These are phyloP conservation scores for Threskiornis aethiopicus DNA, from an alignment of 2,797 vertebrate species.

Conservation along the genomic window DNA sequence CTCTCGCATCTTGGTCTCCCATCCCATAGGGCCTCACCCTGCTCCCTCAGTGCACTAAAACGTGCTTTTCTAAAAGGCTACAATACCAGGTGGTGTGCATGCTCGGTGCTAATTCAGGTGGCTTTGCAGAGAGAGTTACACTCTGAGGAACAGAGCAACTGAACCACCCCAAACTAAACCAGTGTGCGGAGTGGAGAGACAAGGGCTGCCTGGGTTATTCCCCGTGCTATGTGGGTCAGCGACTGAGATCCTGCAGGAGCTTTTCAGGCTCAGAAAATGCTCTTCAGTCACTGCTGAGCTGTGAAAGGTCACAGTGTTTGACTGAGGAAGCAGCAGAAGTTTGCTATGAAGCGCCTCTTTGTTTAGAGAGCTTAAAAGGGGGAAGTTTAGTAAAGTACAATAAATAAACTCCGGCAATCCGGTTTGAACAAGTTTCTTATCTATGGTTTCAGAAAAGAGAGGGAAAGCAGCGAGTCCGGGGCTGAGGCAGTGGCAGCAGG, in stretches of 20 bases:
- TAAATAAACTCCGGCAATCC: not conserved
- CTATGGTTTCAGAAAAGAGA: not conserved
- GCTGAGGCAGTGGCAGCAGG: not conserved
- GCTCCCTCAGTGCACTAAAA: not conserved
- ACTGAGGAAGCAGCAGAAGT: not conserved
- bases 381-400: not conserved
- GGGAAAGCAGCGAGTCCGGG: not conserved
- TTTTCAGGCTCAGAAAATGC: not conserved
- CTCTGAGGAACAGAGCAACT: not conserved
- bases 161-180: not conserved
- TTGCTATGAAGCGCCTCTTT: not conserved
- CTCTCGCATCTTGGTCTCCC: not conserved
- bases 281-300: not conserved
- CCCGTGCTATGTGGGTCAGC: fast-evolving
- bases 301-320: not conserved
- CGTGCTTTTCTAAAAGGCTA: not conserved
- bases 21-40: not conserved
- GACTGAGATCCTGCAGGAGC: not conserved
- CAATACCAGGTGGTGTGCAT: not conserved
- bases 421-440: not conserved
- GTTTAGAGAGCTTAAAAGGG: constrained; percentile 23
- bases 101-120: not conserved
- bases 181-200: not conserved
- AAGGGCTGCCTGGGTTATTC: not conserved
- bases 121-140: not conserved